Percentiles rank a stretch among this genome's conserved stretches.
Evolutionary conservation across 2,113 vertebrate species (phyloP).

Genomic region (Lepidothrix coronata): DNA sequence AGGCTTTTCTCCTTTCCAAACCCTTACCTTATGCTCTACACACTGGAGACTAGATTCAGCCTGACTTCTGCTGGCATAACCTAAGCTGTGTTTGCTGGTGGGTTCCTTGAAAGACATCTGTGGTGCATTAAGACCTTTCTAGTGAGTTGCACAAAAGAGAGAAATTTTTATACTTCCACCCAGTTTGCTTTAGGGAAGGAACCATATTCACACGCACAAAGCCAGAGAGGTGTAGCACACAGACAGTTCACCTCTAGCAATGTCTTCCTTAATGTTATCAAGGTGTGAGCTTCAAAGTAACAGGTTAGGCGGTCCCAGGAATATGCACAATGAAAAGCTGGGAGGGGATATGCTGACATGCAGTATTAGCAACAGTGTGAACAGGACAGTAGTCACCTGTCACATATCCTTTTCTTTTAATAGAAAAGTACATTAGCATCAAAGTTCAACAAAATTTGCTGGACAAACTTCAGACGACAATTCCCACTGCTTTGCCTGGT

Average conservation of each 20-base stretch:
- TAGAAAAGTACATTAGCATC: background rate
- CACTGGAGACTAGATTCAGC: background rate
- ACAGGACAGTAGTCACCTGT: background rate
- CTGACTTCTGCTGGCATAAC: background rate
- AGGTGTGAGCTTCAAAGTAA: background rate
- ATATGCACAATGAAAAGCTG: background rate
- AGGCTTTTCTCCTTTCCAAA: conserved; percentile 43
- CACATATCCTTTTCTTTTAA: background rate
- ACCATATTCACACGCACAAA: background rate
- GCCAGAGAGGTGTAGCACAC: background rate
- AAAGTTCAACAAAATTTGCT: background rate
- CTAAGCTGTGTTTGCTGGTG: background rate
- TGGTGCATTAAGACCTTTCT: background rate
- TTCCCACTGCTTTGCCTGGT: background rate
- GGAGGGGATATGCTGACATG: background rate
- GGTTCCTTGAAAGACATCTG: background rate
- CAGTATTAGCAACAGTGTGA: background rate
- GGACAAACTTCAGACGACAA: background rate
- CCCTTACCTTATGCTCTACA: background rate
- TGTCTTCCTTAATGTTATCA: background rate
- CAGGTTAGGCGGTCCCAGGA: background rate
- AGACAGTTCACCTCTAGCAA: background rate
- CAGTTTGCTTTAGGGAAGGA: background rate
- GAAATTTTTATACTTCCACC: background rate
- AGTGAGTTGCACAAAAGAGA: background rate